Base-by-base conservation (phyloP, 2,113 vertebrate species). In the Sturnus vulgaris region DNA sequence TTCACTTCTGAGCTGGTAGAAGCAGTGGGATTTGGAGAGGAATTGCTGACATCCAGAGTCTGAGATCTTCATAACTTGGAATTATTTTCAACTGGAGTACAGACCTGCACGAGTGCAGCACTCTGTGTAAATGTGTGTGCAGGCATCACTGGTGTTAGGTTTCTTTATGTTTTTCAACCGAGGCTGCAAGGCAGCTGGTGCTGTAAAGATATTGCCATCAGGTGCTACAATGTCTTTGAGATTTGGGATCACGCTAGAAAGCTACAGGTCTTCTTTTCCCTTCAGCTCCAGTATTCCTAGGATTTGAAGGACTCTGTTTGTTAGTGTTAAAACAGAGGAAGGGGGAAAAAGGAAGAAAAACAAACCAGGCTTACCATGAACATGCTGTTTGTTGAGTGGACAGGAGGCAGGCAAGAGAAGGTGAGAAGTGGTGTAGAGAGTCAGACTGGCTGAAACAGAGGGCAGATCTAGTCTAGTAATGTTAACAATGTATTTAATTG, bases 1-100 rank as follows among this genome's bases (percentile, higher is more conserved):
- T 98, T 99, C 99, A 97, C 98, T 99, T 97, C 99, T 99, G 97
- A 99, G 99, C 98, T 99, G 99, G 99, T 99, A 99, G 98, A 98
- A 97, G 96, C 35, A 1, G 23, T 75, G 83, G 52, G 82, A 95
- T 95, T 94, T 93, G 88, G 82, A 81, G 49, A 85, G 94, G 92
- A 93, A 95, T 96, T 95, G 91, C 96, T 96, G 96, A 93, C 96
- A 94, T 95, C 97, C 95, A 82, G 96, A 98, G 97, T 96, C 97
- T 90, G 81, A 90, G 95, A 96, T 96, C 97, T 97, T 95, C 96
- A 95, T 96, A 98, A 98, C 98, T 98, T 90, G 97, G 97, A 97
- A 98, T 97, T 92, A 97, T 94, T 97, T 96, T 96, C 96, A 97
- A 97, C 98, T 98, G 97, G 98, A 98, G 98, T 98, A 97, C 70